These are phyloP conservation scores for Matsumurasca onukii DNA, from an alignment of 1,140 invertebrate genomes.

Conservation along the genomic window DNA sequence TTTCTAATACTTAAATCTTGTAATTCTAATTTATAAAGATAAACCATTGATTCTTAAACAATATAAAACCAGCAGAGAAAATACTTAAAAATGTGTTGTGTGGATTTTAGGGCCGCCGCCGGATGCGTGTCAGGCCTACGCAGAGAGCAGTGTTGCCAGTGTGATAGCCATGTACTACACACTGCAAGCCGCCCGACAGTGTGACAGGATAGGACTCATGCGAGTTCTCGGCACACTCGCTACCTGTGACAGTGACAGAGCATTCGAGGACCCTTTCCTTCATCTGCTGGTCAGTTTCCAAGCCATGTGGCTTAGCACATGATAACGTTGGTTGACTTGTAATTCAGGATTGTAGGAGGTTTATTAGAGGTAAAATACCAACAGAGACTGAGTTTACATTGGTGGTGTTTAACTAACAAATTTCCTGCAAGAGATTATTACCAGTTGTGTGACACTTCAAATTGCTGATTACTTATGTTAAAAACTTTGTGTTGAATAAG, in stretches of 20 bases:
- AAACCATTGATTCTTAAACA: not conserved
- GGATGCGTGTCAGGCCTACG: constrained; percentile 88
- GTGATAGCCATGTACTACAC: constrained; percentile 95
- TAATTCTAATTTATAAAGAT: too few relatives aligned
- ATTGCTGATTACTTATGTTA: too few relatives aligned
- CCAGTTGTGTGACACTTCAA: too few relatives aligned
- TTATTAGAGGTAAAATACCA: not conserved
- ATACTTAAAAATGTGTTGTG: not conserved
- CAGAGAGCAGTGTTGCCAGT: constrained; percentile 87
- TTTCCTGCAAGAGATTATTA: too few relatives aligned
- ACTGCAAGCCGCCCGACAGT: constrained; percentile 75
- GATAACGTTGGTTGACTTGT: not conserved
- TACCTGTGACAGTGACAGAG: constrained; percentile 86
- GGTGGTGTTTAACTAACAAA: too few relatives aligned
- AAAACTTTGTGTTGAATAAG: too few relatives aligned
- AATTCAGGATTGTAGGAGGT: not conserved
- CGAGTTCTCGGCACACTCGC: constrained; percentile 85
- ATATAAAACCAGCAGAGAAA: not conserved
- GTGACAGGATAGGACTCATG: constrained; percentile 83
- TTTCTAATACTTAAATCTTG: too few relatives aligned
- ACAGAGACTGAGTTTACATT: not conserved
- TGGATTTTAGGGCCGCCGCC: constrained; percentile 71
- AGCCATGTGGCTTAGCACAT: not conserved
- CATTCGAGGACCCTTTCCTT: constrained; percentile 93
- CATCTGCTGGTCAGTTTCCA: constrained; percentile 77